Evolutionary conservation across 2,797 vertebrate genomes (phyloP).

Genomic region (Propithecus deckenii): DNA sequence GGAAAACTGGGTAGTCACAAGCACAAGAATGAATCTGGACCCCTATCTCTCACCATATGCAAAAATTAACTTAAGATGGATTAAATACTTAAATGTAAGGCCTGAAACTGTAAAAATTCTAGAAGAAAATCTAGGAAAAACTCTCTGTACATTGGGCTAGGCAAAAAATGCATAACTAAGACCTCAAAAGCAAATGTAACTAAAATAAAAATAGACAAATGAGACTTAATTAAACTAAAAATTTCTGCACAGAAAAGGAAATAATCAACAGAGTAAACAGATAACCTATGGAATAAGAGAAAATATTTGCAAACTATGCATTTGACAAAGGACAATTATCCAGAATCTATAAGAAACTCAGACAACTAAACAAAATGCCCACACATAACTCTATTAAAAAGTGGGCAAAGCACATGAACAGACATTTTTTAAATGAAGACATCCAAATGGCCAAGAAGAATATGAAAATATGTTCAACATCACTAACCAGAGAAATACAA

Average conservation of each 20-base stretch:
- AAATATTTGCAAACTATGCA: background rate
- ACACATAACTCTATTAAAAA: background rate
- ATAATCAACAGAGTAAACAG: background rate
- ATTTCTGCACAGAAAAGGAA: background rate
- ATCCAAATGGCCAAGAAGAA: too few relatives aligned
- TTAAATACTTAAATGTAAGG: background rate
- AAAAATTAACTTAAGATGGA: background rate
- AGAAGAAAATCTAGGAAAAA: background rate
- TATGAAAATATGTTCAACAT: too few relatives aligned
- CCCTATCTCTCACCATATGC: background rate
- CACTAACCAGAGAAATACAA: too few relatives aligned
- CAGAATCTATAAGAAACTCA: too few relatives aligned
- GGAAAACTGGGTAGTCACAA: background rate
- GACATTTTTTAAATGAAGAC: background rate
- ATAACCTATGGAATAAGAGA: background rate
- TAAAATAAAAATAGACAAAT: background rate
- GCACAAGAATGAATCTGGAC: background rate
- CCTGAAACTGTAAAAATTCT: background rate
- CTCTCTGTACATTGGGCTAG: background rate
- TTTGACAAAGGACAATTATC: background rate
- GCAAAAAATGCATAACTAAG: background rate
- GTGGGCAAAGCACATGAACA: background rate
- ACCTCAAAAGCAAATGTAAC: background rate
- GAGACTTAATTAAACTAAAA: background rate
- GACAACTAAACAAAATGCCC: background rate